Conservation (phyloP, 1,140 invertebrate genomes). For the Scylla paramamosain region DNA sequence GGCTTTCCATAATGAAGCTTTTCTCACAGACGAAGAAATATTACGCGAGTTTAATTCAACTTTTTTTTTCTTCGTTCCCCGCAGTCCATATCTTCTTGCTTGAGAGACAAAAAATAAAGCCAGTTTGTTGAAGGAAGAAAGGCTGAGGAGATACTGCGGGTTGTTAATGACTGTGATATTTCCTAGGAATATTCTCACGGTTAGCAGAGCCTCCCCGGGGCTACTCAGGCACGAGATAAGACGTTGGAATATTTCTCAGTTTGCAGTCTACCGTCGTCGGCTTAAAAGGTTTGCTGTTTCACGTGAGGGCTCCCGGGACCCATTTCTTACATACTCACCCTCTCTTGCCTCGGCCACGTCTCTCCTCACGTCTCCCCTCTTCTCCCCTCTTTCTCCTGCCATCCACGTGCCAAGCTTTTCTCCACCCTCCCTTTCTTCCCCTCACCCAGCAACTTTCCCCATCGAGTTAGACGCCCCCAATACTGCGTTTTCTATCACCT, state of each 20-base stretch:
- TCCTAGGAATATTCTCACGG: background rate
- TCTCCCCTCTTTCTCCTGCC: background rate
- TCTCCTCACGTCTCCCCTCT: background rate
- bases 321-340: constrained; percentile 6
- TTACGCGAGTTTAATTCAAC: background rate
- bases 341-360: background rate
- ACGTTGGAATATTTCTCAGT: background rate
- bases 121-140: background rate
- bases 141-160: background rate
- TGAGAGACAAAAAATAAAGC: background rate
- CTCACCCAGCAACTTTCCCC: no score
- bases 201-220: background rate
- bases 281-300: constrained; percentile 22
- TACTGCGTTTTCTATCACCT: no score
- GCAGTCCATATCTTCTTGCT: constrained; percentile 2
- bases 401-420: background rate
- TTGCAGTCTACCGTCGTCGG: constrained; percentile 9
- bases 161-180: background rate
- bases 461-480: no score
- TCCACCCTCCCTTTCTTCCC: no score
- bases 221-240: background rate
- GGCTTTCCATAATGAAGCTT: background rate
- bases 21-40: background rate
- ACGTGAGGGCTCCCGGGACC: background rate
- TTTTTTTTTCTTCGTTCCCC: background rate